phyloP scores from a whole-genome alignment of 2,797 vertebrate genomes.

The Oreochromis mossambicus region DNA sequence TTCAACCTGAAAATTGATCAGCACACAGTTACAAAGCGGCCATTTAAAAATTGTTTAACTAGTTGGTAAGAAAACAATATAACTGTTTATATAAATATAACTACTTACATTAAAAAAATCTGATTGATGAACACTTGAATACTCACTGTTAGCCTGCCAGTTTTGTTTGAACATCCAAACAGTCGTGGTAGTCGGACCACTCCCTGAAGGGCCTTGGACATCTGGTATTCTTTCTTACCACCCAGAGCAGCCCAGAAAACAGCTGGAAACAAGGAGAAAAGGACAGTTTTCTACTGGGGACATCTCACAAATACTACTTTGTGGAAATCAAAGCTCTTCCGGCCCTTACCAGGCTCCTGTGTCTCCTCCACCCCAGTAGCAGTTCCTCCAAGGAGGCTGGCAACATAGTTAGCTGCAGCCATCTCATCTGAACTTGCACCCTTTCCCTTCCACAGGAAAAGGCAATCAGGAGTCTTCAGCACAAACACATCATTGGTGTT shows the following conservation, averaged over 20 bases:
- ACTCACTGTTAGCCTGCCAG: constrained; percentile 72
- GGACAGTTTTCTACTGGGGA: background rate
- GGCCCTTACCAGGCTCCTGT: constrained; percentile 66
- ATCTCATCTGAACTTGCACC: constrained; percentile 64
- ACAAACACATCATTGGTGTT: constrained; percentile 80
- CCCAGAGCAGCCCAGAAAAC: constrained; percentile 74
- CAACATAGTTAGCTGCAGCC: constrained; percentile 58
- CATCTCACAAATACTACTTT: background rate
- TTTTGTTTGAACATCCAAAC: constrained; percentile 78
- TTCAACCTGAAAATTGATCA: constrained; percentile 61
- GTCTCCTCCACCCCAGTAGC: constrained; percentile 59
- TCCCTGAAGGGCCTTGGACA: constrained; percentile 56
- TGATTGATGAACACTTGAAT: background rate
- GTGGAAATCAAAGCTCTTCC: background rate
- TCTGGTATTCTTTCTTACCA: constrained; percentile 75
- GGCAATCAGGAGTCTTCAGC: constrained; percentile 52
- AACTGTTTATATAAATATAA: background rate
- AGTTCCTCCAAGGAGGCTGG: constrained; percentile 56
- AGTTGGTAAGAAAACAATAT: background rate
- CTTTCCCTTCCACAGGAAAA: constrained; percentile 70
- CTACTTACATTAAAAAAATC: background rate
- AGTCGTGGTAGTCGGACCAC: constrained; percentile 61
- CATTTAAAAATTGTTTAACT: background rate
- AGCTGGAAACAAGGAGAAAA: constrained; percentile 32
- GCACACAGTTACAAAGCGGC: background rate